Evolutionary conservation across 2,888 invertebrate genomes (phyloP).

Genomic region (Yponomeuta cagnagella): DNA sequence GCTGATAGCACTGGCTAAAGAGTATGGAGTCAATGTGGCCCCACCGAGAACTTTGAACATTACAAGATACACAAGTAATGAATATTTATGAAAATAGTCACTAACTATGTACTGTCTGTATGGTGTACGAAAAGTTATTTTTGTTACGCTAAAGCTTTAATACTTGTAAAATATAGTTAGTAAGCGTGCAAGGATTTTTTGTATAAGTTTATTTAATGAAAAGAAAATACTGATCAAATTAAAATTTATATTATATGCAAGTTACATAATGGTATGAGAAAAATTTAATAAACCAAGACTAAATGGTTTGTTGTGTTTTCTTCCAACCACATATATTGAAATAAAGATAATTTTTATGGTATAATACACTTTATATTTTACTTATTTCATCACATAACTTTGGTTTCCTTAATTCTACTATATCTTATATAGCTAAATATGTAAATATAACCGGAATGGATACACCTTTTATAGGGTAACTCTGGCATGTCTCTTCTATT

Average conservation of each 20-base stretch:
- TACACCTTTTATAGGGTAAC: no score
- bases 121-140: slow-evolving; percentile 56
- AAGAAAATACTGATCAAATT: slow-evolving; percentile 60
- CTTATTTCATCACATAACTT: slow-evolving; percentile 12
- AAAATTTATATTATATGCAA: slow-evolving; percentile 69
- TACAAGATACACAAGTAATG: slow-evolving; percentile 81
- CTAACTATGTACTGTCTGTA: slow-evolving; percentile 26
- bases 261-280: slow-evolving; percentile 54
- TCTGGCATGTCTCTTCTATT: no score
- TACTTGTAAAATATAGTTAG: slow-evolving; percentile 67
- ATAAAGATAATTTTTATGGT: background rate
- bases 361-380: slow-evolving; percentile 12
- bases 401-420: background rate
- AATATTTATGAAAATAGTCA: slow-evolving; percentile 75
- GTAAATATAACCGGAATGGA: no score
- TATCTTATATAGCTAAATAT: background rate
- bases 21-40: slow-evolving; percentile 69
- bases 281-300: slow-evolving; percentile 66
- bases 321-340: background rate
- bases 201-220: slow-evolving; percentile 60
- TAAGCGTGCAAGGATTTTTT: slow-evolving; percentile 69
- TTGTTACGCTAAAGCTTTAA: slow-evolving; percentile 74
- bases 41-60: slow-evolving; percentile 77
- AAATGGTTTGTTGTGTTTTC: slow-evolving; percentile 37
- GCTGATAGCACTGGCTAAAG: slow-evolving; percentile 66